Conservation (phyloP, 2,797 vertebrate species). For the Gymnopithys bicolor region DNA sequence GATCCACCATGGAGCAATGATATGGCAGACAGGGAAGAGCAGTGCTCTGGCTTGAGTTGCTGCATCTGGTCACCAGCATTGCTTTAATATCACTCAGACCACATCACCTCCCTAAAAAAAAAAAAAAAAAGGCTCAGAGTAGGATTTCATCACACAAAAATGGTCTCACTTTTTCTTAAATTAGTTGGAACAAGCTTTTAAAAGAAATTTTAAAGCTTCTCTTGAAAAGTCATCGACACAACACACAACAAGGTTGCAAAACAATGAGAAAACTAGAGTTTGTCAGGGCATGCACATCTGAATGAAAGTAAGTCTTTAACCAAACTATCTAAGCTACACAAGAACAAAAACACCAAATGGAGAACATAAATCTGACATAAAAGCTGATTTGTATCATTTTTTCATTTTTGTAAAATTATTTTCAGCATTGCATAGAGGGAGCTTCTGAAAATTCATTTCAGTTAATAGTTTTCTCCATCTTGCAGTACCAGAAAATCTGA, state of each 20-base stretch:
- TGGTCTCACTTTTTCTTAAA: not conserved
- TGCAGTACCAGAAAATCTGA: not conserved
- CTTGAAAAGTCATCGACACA: not conserved
- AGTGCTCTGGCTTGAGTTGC: not conserved
- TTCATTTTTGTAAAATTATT: not conserved
- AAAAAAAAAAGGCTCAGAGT: not conserved
- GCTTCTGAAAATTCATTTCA: not conserved
- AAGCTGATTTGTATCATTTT: not conserved
- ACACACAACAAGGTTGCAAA: not conserved
- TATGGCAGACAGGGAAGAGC: fast-evolving
- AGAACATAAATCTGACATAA: not conserved
- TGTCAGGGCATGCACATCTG: not conserved
- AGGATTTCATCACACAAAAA: not conserved
- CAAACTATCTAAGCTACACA: not conserved
- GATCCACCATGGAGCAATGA: not conserved
- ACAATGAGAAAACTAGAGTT: not conserved
- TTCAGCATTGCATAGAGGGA: not conserved
- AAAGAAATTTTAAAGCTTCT: not conserved
- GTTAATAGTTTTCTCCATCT: not conserved
- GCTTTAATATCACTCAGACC: not conserved
- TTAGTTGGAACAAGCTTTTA: not conserved
- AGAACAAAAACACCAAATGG: not conserved
- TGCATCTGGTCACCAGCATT: not conserved
- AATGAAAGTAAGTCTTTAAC: not conserved
- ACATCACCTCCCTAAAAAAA: not conserved